phyloP scores from a whole-genome alignment of 37 sponge, comb jelly and placozoan species.

The Dysidea cf. avara region DNA sequence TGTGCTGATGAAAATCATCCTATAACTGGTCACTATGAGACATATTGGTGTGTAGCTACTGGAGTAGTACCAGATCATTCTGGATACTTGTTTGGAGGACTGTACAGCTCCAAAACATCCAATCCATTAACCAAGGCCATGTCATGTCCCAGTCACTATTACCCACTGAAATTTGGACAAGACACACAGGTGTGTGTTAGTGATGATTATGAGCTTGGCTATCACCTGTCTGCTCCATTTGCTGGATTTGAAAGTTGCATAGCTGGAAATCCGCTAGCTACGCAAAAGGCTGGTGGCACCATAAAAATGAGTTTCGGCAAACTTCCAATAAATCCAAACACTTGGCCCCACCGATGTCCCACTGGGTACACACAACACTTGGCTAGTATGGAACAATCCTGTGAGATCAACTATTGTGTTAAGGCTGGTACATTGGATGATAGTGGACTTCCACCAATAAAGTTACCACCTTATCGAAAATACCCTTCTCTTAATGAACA shows the following conservation, averaged over 20 bases:
- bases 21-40: conserved; percentile 35
- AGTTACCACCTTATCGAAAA: conserved; percentile 47
- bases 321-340: neutral
- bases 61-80: conserved; percentile 1
- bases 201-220: too few species aligned
- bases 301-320: too few species aligned
- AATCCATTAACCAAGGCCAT: conserved; percentile 62
- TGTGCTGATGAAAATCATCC: too few species aligned
- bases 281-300: neutral
- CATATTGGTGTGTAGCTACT: conserved; percentile 66
- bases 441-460: too few species aligned
- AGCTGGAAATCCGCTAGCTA: conserved; percentile 69
- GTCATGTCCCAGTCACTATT: conserved; percentile 58
- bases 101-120: conserved; percentile 42
- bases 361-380: too few species aligned
- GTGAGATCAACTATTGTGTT: conserved; percentile 46
- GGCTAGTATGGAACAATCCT: too few species aligned
- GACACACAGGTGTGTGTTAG: conserved; percentile 59
- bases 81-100: conserved; percentile 81
- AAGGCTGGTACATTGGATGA: conserved; percentile 10
- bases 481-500: conserved; percentile 25
- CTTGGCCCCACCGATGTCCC: conserved; percentile 25
- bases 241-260: conserved; percentile 72
- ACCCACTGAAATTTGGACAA: conserved; percentile 51
- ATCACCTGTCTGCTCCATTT: conserved; percentile 48